Conservation (phyloP, 2,797 vertebrate genomes). For the Lacerta bilineata region DNA sequence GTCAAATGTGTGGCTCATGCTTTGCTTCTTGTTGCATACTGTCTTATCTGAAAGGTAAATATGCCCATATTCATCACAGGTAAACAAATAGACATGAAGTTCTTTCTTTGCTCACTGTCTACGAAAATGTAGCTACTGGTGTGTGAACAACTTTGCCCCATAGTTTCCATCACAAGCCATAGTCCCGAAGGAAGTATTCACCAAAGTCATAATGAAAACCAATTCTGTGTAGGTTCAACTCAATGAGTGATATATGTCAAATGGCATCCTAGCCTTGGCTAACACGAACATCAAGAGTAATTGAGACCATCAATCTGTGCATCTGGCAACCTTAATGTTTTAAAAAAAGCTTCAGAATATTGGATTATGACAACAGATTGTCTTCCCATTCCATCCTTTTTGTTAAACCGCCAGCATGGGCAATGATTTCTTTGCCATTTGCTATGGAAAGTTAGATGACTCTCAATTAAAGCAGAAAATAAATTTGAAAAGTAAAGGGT, state of each 20-base stretch:
- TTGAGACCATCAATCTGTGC: not conserved
- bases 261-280: conserved; percentile 33
- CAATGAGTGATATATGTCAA: conserved; percentile 16
- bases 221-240: conserved; percentile 10
- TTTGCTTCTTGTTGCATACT: too few relatives aligned
- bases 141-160: too few relatives aligned
- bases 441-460: conserved; percentile 33
- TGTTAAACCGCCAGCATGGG: not conserved
- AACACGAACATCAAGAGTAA: conserved; percentile 7
- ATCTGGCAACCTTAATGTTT: conserved; percentile 22
- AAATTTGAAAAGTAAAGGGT: not conserved
- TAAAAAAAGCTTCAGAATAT: conserved; percentile 29
- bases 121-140: too few relatives aligned
- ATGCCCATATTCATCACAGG: too few relatives aligned
- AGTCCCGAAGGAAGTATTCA: not conserved
- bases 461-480: conserved; percentile 33
- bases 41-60: too few relatives aligned
- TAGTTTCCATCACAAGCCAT: conserved; percentile 20
- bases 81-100: too few relatives aligned
- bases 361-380: conserved; percentile 7
- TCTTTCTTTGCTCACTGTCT: too few relatives aligned
- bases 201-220: conserved; percentile 12
- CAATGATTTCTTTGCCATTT: conserved; percentile 32
- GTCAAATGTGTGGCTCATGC: too few relatives aligned
- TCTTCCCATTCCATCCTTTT: conserved; percentile 33